phyloP scores from a whole-genome alignment of 2,113 vertebrate species.

The Dendrocopos noguchii region DNA sequence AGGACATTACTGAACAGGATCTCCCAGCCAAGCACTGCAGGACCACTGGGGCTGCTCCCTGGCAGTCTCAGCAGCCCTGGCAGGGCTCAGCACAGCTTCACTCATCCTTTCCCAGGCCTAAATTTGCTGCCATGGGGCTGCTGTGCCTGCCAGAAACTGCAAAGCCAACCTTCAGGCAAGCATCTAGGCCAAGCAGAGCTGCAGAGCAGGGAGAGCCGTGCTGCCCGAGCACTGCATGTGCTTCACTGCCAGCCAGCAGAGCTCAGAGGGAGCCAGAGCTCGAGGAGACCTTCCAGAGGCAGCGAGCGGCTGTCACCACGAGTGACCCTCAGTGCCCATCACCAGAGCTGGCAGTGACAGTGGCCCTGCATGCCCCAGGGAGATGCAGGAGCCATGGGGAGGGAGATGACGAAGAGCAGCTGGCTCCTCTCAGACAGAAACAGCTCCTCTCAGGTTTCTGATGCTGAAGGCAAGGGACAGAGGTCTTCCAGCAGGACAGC shows the following conservation, averaged over 20 bases:
- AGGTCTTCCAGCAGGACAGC: not conserved
- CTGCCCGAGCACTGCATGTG: not conserved
- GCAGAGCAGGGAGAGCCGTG: not conserved
- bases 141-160: not conserved
- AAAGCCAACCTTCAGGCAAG: not conserved
- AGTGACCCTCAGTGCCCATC: conserved; percentile 4
- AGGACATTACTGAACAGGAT: fast-evolving
- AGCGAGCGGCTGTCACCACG: not conserved
- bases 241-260: not conserved
- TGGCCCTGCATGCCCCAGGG: not conserved
- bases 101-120: fast-evolving
- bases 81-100: not conserved
- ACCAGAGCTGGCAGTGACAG: not conserved
- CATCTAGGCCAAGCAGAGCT: not conserved
- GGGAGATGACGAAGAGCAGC: not conserved
- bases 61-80: too few species aligned
- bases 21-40: fast-evolving
- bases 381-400: not conserved
- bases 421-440: not conserved
- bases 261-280: not conserved
- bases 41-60: not conserved
- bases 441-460: not conserved
- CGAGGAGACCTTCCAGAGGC: not conserved
- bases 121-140: fast-evolving
- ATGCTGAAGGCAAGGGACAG: not conserved